Percentiles rank a stretch among this genome's conserved stretches.
These are phyloP conservation scores for Bradynema listronoti DNA, from an alignment of 1,140 invertebrate species.

Conservation along the genomic window DNA sequence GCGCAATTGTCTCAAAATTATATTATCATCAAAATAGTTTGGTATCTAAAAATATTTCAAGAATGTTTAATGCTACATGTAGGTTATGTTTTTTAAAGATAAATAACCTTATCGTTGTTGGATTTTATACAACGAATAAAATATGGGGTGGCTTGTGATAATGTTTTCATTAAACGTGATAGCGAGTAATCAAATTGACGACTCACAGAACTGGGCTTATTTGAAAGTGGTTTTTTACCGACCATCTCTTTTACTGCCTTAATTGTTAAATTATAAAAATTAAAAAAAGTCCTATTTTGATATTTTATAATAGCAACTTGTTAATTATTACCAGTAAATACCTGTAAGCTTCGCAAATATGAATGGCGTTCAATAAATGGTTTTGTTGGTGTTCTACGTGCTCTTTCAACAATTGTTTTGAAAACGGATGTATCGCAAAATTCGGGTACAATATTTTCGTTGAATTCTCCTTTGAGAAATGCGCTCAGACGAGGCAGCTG, in stretches of 20 bases:
- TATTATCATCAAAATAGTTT: conserved; percentile 84
- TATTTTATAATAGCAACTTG: conserved; percentile 77
- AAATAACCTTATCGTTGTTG: conserved; percentile 73
- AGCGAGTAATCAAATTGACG: conserved; percentile 87
- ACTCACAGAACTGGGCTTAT: conserved; percentile 81
- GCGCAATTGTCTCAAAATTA: conserved; percentile 75
- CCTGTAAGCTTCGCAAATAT: conserved; percentile 64
- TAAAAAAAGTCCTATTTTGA: conserved; percentile 63
- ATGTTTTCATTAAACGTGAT: conserved; percentile 80
- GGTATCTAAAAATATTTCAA: conserved; percentile 64
- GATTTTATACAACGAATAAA: conserved; percentile 95
- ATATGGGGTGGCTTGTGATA: conserved; percentile 89
- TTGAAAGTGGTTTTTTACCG: conserved; percentile 44
- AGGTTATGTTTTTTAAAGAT: conserved; percentile 9
- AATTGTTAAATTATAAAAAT: conserved; percentile 30
- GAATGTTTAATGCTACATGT: neutral
- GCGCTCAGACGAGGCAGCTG: conserved; percentile 45
- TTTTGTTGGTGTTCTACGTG: conserved; percentile 40
- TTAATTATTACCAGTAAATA: neutral
- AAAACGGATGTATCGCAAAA: conserved; percentile 57
- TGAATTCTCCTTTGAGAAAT: conserved; percentile 53
- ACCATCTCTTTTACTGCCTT: conserved; percentile 46
- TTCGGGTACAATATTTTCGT: conserved; percentile 45
- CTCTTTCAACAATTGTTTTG: conserved; percentile 52
- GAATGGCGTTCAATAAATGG: conserved; percentile 36